Percentiles rank a stretch among this genome's conserved stretches.
Conservation (phyloP, 2,113 vertebrate genomes). For the Ictalurus punctatus region DNA sequence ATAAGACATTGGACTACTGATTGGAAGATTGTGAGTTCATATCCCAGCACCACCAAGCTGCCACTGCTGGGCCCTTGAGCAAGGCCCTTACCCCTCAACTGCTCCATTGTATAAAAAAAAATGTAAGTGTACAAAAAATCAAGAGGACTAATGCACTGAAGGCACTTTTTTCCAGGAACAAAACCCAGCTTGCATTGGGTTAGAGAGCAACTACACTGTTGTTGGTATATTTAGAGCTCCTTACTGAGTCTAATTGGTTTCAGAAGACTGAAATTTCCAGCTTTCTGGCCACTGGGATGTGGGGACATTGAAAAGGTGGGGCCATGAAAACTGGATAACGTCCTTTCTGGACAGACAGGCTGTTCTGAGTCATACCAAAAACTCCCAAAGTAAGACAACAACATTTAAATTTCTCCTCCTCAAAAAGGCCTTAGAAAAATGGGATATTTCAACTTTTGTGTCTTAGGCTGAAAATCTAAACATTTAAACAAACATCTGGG, state of each 20-base stretch:
- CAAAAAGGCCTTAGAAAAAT: constrained; percentile 56
- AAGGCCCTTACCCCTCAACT: too few relatives aligned
- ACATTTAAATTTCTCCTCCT: constrained; percentile 57
- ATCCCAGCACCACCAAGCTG: too few relatives aligned
- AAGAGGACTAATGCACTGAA: constrained; percentile 16
- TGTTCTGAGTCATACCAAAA: constrained; percentile 50
- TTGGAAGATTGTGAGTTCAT: too few relatives aligned
- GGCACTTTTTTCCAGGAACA: constrained; percentile 56
- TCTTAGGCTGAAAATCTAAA: constrained; percentile 74
- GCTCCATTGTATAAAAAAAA: too few relatives aligned
- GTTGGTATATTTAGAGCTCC: constrained; percentile 69
- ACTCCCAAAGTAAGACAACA: constrained; percentile 48
- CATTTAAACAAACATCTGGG: constrained; percentile 74
- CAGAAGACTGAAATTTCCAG: constrained; percentile 72
- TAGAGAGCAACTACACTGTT: constrained; percentile 34
- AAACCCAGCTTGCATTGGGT: constrained; percentile 49
- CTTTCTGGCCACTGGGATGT: constrained; percentile 63
- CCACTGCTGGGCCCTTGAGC: too few relatives aligned
- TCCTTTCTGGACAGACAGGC: constrained; percentile 52
- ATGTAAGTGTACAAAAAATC: neutral
- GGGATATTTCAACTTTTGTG: constrained; percentile 49
- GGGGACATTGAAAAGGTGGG: constrained; percentile 48
- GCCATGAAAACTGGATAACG: constrained; percentile 62
- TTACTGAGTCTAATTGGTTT: constrained; percentile 70
- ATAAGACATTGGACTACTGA: too few relatives aligned